Evolutionary conservation across 2,113 vertebrate species (phyloP).

Genomic region (Clarias batrachus): DNA sequence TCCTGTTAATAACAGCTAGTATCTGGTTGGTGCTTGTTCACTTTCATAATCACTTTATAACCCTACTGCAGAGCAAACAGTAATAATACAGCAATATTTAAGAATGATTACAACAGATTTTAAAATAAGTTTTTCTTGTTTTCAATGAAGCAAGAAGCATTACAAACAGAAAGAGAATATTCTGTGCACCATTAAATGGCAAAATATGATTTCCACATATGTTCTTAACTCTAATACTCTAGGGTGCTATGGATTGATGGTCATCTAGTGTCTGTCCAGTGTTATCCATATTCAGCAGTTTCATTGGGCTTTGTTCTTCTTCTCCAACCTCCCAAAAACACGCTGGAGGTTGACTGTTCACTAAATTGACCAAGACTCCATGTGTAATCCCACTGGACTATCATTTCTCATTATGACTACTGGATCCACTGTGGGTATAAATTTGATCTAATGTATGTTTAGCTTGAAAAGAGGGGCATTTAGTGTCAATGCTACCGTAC

Average conservation of each 20-base stretch:
- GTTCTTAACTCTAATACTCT: not conserved
- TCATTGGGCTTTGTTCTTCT: not conserved
- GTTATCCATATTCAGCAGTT: not conserved
- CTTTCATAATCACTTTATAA: conserved; percentile 30
- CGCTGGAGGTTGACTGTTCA: not conserved
- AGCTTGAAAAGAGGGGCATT: not conserved
- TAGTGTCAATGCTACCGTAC: not conserved
- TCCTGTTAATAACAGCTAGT: conserved; percentile 56
- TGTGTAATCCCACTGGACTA: no score
- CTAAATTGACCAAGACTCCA: not conserved
- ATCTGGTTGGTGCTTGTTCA: conserved; percentile 44
- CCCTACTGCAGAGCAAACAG: conserved; percentile 25
- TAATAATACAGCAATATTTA: not conserved
- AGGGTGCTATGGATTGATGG: not conserved
- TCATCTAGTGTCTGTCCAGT: not conserved
- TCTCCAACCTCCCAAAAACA: not conserved
- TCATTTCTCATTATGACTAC: not conserved
- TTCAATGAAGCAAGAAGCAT: no score
- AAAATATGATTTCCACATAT: no score
- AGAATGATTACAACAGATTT: not conserved
- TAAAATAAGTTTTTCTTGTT: not conserved
- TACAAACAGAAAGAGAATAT: no score
- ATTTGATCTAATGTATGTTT: not conserved
- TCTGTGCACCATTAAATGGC: no score
- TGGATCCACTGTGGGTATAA: not conserved